These are phyloP conservation scores for Ondatra zibethicus DNA, from an alignment of 2,113 vertebrate genomes.

Conservation along the genomic window DNA sequence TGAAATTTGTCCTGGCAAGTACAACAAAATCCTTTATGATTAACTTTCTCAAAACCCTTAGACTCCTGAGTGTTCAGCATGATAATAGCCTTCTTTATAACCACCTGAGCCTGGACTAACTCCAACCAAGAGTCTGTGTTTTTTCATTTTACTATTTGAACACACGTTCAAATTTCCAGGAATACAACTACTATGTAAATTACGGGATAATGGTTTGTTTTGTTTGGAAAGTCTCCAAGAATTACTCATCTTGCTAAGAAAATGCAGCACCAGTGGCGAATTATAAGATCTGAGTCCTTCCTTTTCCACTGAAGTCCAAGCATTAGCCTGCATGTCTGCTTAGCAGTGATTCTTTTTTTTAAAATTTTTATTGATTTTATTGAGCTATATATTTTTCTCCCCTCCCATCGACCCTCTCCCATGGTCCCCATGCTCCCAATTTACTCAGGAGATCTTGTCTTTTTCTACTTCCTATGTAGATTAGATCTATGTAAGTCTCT, in stretches of 20 bases:
- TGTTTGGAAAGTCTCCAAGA: slow-evolving; percentile 52
- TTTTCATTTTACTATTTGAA: not conserved
- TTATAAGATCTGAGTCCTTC: not conserved
- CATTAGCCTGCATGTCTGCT: not conserved
- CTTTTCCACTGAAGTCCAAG: not conserved
- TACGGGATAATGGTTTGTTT: not conserved
- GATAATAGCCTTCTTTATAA: slow-evolving; percentile 8
- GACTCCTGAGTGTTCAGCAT: not conserved
- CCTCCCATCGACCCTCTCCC: too few species aligned
- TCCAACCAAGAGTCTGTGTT: not conserved
- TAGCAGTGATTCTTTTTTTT: not conserved
- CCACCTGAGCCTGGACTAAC: slow-evolving; percentile 10
- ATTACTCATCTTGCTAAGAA: slow-evolving; percentile 34
- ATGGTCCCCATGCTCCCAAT: too few species aligned
- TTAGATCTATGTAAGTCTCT: too few species aligned
- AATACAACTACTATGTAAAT: slow-evolving; percentile 3
- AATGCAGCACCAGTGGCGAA: not conserved
- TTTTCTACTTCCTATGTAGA: too few species aligned
- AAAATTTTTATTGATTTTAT: too few species aligned
- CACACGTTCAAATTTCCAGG: slow-evolving; percentile 27
- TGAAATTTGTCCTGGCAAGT: not conserved
- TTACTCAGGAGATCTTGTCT: too few species aligned
- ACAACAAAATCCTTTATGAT: not conserved
- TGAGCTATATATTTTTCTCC: too few species aligned
- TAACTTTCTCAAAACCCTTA: not conserved